These are phyloP conservation scores for Oryzaephilus surinamensis DNA, from an alignment of 1,140 invertebrate genomes.

Conservation along the genomic window DNA sequence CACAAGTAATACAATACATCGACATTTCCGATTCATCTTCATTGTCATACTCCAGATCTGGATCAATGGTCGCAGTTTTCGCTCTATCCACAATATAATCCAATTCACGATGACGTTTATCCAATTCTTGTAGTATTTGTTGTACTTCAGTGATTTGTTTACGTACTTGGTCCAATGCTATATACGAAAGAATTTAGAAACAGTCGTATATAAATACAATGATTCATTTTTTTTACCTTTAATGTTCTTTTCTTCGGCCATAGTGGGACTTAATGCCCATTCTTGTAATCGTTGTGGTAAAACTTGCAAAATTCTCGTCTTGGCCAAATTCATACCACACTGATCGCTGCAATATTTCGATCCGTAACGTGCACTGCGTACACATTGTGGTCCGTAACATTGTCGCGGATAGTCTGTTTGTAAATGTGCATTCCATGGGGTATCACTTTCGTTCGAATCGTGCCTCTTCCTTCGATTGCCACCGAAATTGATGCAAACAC, in stretches of 20 bases:
- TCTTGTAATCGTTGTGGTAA: constrained; percentile 89
- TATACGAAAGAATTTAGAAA: constrained; percentile 5
- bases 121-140: constrained; percentile 63
- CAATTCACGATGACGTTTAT: constrained; percentile 64
- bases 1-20: constrained; percentile 94
- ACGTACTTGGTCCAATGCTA: constrained; percentile 70
- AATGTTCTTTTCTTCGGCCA: constrained; percentile 79
- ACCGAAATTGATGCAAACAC: constrained; percentile 41
- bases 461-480: constrained; percentile 29
- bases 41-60: constrained; percentile 53
- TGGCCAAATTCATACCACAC: constrained; percentile 87
- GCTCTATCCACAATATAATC: constrained; percentile 73
- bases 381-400: constrained; percentile 86
- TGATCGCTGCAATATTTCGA: constrained; percentile 94
- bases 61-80: constrained; percentile 55
- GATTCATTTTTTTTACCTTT: constrained; percentile 35
- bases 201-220: background rate
- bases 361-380: constrained; percentile 58
- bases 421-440: constrained; percentile 23
- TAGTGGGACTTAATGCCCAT: constrained; percentile 81
- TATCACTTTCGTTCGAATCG: constrained; percentile 31
- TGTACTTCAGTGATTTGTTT: constrained; percentile 66
- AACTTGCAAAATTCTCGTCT: constrained; percentile 71
- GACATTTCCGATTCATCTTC: constrained; percentile 64
- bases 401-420: constrained; percentile 50